A percentile compares a stretch with the other conserved stretches of the same genome.
Conservation (phyloP, 2,113 vertebrate genomes). For the Rhabdomys dilectus region DNA sequence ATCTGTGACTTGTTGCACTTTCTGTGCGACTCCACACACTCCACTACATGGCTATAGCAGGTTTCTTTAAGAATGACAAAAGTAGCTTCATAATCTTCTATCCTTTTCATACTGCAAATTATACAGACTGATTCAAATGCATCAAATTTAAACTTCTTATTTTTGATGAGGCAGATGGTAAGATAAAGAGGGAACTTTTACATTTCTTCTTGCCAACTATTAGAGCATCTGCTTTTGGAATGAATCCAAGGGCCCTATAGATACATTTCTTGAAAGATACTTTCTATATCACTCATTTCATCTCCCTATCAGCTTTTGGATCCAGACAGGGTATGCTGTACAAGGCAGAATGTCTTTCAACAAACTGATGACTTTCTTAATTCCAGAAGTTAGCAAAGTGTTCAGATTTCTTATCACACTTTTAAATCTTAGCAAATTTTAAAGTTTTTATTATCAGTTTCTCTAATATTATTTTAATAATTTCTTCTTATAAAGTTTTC, state of each 20-base stretch:
- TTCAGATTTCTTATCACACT: not conserved
- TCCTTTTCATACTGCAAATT: not conserved
- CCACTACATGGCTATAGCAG: not conserved
- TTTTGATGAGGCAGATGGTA: not conserved
- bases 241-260: not conserved
- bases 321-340: not conserved
- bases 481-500: not conserved
- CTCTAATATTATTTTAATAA: not conserved
- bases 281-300: not conserved
- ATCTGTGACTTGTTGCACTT: not conserved
- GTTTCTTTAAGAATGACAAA: not conserved
- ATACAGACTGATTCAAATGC: not conserved
- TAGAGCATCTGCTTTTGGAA: not conserved
- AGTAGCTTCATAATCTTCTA: not conserved
- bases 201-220: not conserved
- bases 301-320: not conserved
- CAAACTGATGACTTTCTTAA: not conserved
- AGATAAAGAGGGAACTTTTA: not conserved
- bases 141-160: not conserved
- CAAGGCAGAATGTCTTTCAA: not conserved
- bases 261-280: not conserved
- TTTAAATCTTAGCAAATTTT: not conserved
- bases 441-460: not conserved
- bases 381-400: not conserved
- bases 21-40: not conserved